Base-by-base conservation (phyloP, 2,888 invertebrate genomes). In the Busseola fusca region DNA sequence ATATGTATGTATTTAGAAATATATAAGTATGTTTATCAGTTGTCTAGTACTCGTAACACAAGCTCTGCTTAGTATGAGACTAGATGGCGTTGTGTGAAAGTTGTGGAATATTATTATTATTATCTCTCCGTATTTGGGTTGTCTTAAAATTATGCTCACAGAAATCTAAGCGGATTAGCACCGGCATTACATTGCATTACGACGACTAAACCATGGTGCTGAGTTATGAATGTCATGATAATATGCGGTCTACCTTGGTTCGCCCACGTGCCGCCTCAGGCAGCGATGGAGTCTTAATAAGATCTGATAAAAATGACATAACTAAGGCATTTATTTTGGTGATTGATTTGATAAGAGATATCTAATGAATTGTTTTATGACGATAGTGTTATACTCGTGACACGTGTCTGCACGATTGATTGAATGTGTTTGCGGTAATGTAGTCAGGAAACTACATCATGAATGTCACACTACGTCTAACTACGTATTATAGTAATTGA, bases 231-330 rank as follows among this genome's bases (percentile, higher is more conserved):
- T 54, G 58, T 25, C 37, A 62, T 58, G 63, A 48, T 58, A 68
- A 58, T 48, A 65, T 64, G 77, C 72, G 40, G 73, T 50, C 74
- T 66, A 21, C 81, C 72, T 81, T 83, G 83, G 54, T 1, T 57
- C 69, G 72, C 90, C 90, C 86, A 91, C 88, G 74, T 67, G 58
- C 71, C 79, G 84, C 89, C 87, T 84, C 82, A 87, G 78, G 83
- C 76, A 60, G 21, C 69, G 84, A 87, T 86, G 83, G 69, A 72
- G 69, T 81, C 62, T 50, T 18, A 50, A 34, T 42, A 58, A 37
- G 1, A 42, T 40, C 56, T 66, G 68, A 76, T 76, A 69, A 72
- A 73, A 62, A 1, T 58, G 63, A 65, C 42, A 66, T 76, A 62
- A 66, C 60, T 68, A 1, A 68, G 16, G 40, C 37, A 74, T 63